A percentile compares a stretch with the other conserved stretches of the same genome.
Conservation (phyloP, 2,797 vertebrate species). For the Coreius guichenoti region DNA sequence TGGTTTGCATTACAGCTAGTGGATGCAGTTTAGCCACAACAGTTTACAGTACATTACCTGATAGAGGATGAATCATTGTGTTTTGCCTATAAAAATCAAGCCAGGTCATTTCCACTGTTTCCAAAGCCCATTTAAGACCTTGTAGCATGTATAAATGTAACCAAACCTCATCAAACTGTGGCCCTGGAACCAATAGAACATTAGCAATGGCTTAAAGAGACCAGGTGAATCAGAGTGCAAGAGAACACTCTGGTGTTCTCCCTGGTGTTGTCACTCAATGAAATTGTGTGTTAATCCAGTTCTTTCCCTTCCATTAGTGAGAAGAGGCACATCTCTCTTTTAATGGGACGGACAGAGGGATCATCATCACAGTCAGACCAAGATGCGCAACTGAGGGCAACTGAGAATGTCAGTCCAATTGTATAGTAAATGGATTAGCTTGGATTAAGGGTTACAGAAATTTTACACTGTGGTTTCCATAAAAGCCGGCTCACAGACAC, state of each 20-base stretch:
- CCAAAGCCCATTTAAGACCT: slow-evolving; percentile 24
- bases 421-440: not conserved
- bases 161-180: slow-evolving; percentile 34
- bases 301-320: not conserved
- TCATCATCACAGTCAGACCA: not conserved
- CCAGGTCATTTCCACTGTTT: slow-evolving; percentile 46
- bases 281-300: not conserved
- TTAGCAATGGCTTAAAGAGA: slow-evolving; percentile 6
- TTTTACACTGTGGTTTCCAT: not conserved
- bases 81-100: slow-evolving; percentile 53
- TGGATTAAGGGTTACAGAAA: not conserved
- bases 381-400: not conserved
- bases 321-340: not conserved
- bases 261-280: not conserved
- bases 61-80: slow-evolving; percentile 49
- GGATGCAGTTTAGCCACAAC: slow-evolving; percentile 29
- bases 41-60: slow-evolving; percentile 52
- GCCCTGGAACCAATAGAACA: slow-evolving; percentile 2
- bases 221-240: not conserved
- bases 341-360: not conserved
- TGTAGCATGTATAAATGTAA: slow-evolving; percentile 40
- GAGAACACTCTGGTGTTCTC: too few species aligned
- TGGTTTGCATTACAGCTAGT: slow-evolving; percentile 46
- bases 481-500: not conserved
- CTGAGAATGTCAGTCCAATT: not conserved